Evolutionary conservation across 2,888 invertebrate genomes (phyloP), one percentile per base, ranked within the genome.

Genomic region (Petrolisthes manimaculis): DNA sequence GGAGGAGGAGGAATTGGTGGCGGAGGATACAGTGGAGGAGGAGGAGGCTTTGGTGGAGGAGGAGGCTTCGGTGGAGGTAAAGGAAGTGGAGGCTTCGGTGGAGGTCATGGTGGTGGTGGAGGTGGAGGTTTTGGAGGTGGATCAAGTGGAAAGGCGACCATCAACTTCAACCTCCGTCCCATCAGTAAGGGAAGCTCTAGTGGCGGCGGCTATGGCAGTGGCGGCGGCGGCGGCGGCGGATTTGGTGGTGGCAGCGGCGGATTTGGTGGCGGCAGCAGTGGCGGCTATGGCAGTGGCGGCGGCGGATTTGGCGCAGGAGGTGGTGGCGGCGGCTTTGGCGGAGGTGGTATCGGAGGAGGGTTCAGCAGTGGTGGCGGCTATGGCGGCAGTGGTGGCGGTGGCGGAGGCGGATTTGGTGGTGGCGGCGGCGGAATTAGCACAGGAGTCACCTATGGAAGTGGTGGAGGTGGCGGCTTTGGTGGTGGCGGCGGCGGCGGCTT

Each of bases 151-250:
- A 61, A 9, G 9, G 61, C 61, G 9, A 61, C 61, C 61, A 61
- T 61, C 61, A 61, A 61, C 61, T 61, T 61, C 61, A 61, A 61
- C 18, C 61, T 61, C 61, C 61, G 61, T 9, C 61, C 61, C 61
- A 61, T 1, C 3, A 61, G 61, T 21, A 56, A 61, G 21, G 54
- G 54, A 24, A 54, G 79, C 14, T 61, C 61, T 3, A n/a, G 21
- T 51, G 80, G 56, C 4, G 56, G 80, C 8, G 4, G 14, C 24
- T 55, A 56, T 71, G 71, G n/a, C 14, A n/a, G 71, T n/a, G n/a
- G 71, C n/a, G 21, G 71, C 21, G 71, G 71, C n/a, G 71, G 71
- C 6, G 71, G 71, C 6, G 71, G 71, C n/a, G 71, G 71, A n/a
- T 6, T 12, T 6, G 14, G 14, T 4, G 71, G 71, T 3, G 71